Conservation (phyloP, 1,140 invertebrate genomes). For the Episyrphus balteatus region DNA sequence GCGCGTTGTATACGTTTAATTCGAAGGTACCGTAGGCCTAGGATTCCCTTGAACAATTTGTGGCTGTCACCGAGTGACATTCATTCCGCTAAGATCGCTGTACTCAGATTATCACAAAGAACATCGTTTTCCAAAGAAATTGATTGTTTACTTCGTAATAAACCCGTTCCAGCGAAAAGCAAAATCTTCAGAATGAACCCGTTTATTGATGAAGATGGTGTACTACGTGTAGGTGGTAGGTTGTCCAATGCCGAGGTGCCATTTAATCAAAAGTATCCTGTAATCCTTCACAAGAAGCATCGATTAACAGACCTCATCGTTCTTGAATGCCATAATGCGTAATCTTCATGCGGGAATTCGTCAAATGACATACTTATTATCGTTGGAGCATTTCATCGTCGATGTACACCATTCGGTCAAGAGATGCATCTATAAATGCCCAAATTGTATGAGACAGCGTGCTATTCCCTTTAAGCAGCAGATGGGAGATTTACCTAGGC, state of each 20-base stretch:
- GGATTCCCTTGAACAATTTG: background rate
- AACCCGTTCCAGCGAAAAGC: background rate
- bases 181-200: background rate
- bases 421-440: background rate
- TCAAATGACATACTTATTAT: constrained; percentile 4
- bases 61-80: background rate
- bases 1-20: constrained; percentile 1
- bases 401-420: background rate
- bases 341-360: constrained; percentile 5
- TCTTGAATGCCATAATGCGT: background rate
- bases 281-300: constrained; percentile 1
- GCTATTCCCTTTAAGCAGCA: background rate
- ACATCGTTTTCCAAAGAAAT: background rate
- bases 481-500: background rate
- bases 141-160: background rate
- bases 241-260: constrained; percentile 2
- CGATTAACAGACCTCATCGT: constrained; percentile 1
- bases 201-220: constrained; percentile 3
- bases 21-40: background rate
- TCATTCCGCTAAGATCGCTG: background rate
- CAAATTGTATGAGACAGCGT: constrained; percentile 1
- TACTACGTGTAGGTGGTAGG: constrained; percentile 7
- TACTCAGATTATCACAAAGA: constrained; percentile 1
- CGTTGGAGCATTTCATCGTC: constrained; percentile 3
- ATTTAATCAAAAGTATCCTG: constrained; percentile 2